These are phyloP conservation scores for Urophycis tenuis DNA, from an alignment of 2,797 vertebrate species.

Conservation along the genomic window DNA sequence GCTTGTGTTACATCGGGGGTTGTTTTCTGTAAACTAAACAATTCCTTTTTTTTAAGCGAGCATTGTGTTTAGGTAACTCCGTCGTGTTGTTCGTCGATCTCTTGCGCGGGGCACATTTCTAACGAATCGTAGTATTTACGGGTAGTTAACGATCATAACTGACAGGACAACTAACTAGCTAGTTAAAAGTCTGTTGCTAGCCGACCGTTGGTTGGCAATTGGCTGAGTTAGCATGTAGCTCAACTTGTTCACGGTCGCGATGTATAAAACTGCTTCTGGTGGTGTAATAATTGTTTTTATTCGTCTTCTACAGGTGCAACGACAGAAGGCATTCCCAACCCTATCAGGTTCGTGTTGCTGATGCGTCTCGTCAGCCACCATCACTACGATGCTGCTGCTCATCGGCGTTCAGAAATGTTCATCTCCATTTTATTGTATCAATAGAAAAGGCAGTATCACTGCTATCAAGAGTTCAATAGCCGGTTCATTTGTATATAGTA, in stretches of 20 bases:
- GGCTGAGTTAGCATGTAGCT: background rate
- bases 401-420: background rate
- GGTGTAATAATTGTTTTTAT: constrained; percentile 3
- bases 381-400: background rate
- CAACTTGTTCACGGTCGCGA: background rate
- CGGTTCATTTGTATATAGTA: background rate
- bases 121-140: background rate
- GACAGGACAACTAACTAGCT: background rate
- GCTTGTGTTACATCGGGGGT: constrained; percentile 23
- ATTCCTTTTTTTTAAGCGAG: background rate
- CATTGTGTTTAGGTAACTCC: background rate
- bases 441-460: background rate
- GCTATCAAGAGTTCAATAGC: background rate
- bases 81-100: background rate
- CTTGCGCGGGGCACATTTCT: background rate
- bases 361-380: background rate
- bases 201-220: background rate
- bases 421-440: background rate
- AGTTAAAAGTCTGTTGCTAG: background rate
- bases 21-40: constrained; percentile 13
- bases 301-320: constrained; percentile 83
- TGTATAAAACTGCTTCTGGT: background rate
- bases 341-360: constrained; percentile 79
- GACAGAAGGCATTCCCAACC: constrained; percentile 97
- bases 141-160: background rate